Evolutionary conservation across 2,888 invertebrate genomes (phyloP), one percentile per base, ranked within the genome.

Genomic region (Melinaea marsaeus): DNA sequence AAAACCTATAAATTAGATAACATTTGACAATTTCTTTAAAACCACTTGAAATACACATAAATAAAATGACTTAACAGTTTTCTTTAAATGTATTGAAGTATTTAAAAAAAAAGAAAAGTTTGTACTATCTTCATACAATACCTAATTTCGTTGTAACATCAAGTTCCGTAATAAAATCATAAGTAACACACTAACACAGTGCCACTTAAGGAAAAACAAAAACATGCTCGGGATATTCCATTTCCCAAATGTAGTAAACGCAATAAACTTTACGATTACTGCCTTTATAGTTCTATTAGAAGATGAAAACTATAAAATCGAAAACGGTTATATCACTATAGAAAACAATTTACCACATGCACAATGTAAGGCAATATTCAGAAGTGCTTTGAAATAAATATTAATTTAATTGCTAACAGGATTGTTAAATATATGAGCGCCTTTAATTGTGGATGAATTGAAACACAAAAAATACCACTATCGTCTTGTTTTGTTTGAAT

Each of bases 201-300:
- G 58, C 61, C 66, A 68, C 69, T 71, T 66, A 69, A 65, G 67
- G 64, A 67, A 71, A 66, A 68, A 73, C 66, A 70, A 77, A 65
- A 68, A 68, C 69, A 68, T 73, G 68, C 69, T 75, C 74, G 75
- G 75, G 74, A 74, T 71, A 73, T 76, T 78, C 80, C 78, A 82
- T 78, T 80, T 77, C 78, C 79, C 72, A 80, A 81, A 81, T 77
- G 80, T 79, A 77, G 77, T 72, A 73, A 79, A 71, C 69, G 68
- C 72, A 72, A 79, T 79, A 78, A 81, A 79, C 69, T 85, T 84
- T 82, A 83, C 77, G 79, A 78, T 81, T 80, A 82, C 75, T 72
- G 75, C 78, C 73, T 75, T 75, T 74, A 74, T 77, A 75, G 75
- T 75, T 74, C 71, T 82, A 81, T 84, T 81, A 82, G 70, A 69